Base-by-base conservation (phyloP, 2,888 invertebrate species). In the Amphipoea oculea region DNA sequence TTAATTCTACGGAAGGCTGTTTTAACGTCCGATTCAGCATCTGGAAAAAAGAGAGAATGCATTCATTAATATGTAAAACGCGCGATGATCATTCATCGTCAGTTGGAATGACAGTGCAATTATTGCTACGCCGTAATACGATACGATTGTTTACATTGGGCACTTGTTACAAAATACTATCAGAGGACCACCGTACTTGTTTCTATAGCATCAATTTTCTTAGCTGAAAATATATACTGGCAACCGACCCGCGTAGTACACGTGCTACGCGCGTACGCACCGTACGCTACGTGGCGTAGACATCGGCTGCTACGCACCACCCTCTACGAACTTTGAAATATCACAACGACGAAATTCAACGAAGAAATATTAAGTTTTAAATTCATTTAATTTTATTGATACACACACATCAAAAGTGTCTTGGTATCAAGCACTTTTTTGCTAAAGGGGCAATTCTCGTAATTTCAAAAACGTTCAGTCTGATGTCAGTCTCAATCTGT, bases 11-110 rank as follows among this genome's bases (percentile, higher is more conserved):
- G 77, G 85, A 84, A 78, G 88, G 89, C 86, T 91, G 89, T 91
- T 90, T 92, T 86, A 96, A 97, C 96, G 96, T 97, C 96, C 96
- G 96, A 92, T 94, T 94, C 90, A 95, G 94, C 96, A 97, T 96
- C 96, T 97, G 96, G 79, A 96, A 96, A 95, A 95, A 96, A 86
- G 40, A 79, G 71, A 80, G 45, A 54, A 75, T 66, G 51, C 23
- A 65, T 83, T 78, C 71, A 70, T 83, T 85, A 80, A 75, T 76
- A 68, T 67, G 70, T 72, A 62, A 74, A 80, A 23, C 60, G 48
- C 6, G 7, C 60, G 73, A 75, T 82, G 63, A 72, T 85, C 72
- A 75, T 74, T 85, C 60, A 80, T 70, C 54, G n/a, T 79, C 63
- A 65, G 7, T 36, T 63, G 60, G 57, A 40, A 40, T 79, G 85